Conservation (phyloP, 2,113 vertebrate genomes). For the Origma solitaria region DNA sequence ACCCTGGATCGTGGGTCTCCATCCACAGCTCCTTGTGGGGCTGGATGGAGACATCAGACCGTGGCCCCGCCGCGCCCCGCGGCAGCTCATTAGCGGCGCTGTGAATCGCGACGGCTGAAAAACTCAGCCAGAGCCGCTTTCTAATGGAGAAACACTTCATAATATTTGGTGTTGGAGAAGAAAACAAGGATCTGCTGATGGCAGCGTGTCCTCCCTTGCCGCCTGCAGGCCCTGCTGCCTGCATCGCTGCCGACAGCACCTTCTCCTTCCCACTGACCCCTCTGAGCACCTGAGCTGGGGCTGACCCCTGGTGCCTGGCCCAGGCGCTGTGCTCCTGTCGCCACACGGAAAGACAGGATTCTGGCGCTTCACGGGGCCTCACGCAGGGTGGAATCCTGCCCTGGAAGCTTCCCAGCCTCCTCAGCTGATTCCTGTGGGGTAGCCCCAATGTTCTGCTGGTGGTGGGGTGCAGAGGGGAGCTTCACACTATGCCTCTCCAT, state of each 20-base stretch:
- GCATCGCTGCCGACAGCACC: fast-evolving
- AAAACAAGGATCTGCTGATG: conserved; percentile 30
- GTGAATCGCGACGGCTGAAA: conserved; percentile 3
- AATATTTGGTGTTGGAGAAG: conserved; percentile 46
- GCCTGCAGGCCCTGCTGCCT: not conserved
- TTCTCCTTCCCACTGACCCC: not conserved
- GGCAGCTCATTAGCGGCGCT: conserved; percentile 1
- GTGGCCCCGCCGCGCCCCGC: fast-evolving
- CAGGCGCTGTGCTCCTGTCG: fast-evolving
- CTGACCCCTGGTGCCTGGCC: fast-evolving
- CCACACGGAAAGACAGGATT: not conserved
- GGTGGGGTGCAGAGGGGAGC: not conserved
- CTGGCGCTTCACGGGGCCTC: not conserved
- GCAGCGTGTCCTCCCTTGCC: not conserved
- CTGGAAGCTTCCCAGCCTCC: not conserved
- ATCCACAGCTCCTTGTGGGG: fast-evolving
- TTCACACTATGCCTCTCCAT: not conserved
- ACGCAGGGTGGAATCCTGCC: not conserved
- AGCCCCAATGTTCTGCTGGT: fast-evolving
- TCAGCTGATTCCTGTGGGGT: fast-evolving
- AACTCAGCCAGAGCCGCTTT: not conserved
- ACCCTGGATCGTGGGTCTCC: fast-evolving
- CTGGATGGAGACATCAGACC: conserved; percentile 15
- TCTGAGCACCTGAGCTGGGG: not conserved
- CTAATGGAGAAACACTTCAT: conserved; percentile 50